phyloP scores from a whole-genome alignment of 2,113 vertebrate species.

The Rhombomys opimus region DNA sequence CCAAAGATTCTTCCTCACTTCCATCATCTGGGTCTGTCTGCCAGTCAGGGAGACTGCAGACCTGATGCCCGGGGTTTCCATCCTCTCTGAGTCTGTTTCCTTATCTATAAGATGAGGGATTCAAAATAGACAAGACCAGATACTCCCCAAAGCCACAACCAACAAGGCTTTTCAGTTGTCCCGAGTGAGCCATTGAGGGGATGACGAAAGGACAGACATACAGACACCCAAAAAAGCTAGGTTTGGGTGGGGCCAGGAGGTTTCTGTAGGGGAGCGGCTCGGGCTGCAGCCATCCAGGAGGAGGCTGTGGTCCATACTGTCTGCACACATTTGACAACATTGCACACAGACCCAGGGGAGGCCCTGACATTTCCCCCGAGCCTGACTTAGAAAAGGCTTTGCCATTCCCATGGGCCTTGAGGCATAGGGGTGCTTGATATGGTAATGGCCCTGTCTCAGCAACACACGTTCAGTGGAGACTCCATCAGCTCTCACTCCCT shows the following conservation, averaged over 20 bases:
- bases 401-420: background rate
- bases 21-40: background rate
- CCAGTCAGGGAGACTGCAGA: background rate
- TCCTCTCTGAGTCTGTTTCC: slow-evolving; percentile 20
- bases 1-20: background rate
- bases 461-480: background rate
- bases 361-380: background rate
- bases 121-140: background rate
- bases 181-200: background rate
- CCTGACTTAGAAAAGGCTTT: background rate
- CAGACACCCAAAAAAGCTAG: background rate
- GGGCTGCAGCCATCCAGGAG: background rate
- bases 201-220: background rate
- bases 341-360: background rate
- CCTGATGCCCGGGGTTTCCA: background rate
- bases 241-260: too few relatives aligned
- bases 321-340: background rate
- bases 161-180: background rate
- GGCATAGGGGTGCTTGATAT: background rate
- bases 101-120: slow-evolving; percentile 5
- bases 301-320: background rate
- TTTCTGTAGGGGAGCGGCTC: background rate
- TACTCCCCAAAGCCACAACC: background rate
- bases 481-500: too few relatives aligned
- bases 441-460: background rate